phyloP scores from a whole-genome alignment of 2,113 vertebrate species.

The Platichthys flesus region DNA sequence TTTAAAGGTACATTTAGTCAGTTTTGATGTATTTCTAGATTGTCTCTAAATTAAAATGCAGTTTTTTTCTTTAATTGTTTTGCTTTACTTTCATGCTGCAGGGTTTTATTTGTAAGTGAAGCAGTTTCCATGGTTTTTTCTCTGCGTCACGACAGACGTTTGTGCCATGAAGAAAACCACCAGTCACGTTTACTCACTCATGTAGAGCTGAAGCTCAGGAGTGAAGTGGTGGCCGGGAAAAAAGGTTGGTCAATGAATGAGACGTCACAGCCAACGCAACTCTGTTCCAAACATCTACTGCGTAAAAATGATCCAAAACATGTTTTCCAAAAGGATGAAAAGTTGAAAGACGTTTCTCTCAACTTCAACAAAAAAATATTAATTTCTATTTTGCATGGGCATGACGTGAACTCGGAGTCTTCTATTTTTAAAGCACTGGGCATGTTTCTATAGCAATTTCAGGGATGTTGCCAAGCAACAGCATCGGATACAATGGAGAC shows the following conservation, averaged over 20 bases:
- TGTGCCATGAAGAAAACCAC: slow-evolving; percentile 21
- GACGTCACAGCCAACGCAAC: slow-evolving; percentile 60
- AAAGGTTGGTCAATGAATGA: slow-evolving; percentile 61
- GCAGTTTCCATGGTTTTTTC: background rate
- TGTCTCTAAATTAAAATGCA: too few relatives aligned
- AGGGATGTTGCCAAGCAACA: slow-evolving; percentile 89
- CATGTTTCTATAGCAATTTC: slow-evolving; percentile 86
- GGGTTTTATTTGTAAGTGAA: background rate
- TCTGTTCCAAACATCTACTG: slow-evolving; percentile 22
- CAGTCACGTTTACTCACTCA: slow-evolving; percentile 26
- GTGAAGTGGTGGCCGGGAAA: slow-evolving; percentile 58
- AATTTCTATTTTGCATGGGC: slow-evolving; percentile 53
- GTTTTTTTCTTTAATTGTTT: too few relatives aligned
- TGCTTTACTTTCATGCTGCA: background rate
- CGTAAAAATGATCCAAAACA: slow-evolving; percentile 24
- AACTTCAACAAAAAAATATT: background rate
- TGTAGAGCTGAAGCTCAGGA: slow-evolving; percentile 41
- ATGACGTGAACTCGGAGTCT: slow-evolving; percentile 75
- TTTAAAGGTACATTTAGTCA: too few relatives aligned
- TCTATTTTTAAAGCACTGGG: slow-evolving; percentile 82
- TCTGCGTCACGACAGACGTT: slow-evolving; percentile 6
- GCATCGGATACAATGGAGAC: slow-evolving; percentile 82
- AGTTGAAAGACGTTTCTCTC: background rate
- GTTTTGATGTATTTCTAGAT: too few relatives aligned
- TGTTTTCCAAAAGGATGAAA: background rate